phyloP scores from a whole-genome alignment of 2,888 invertebrate genomes.

The Diogma glabrata region DNA sequence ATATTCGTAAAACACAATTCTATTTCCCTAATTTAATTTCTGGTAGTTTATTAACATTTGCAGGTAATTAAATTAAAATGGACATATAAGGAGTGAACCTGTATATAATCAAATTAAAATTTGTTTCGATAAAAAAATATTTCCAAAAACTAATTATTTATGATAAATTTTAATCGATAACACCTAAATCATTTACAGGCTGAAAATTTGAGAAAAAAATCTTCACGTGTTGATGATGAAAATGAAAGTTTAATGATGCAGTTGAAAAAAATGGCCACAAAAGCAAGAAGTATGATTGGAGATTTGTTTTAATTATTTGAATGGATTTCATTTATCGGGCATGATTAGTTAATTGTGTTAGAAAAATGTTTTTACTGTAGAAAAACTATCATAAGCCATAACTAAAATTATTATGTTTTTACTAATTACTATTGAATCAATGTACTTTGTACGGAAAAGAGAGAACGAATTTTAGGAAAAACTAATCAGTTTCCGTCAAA shows the following conservation, averaged over 20 bases:
- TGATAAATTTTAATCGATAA: constrained; percentile 4
- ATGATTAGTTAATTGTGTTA: too few relatives aligned
- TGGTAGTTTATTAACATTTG: constrained; percentile 15
- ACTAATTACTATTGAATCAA: too few relatives aligned
- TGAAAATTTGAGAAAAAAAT: constrained; percentile 77
- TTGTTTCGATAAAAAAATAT: neutral
- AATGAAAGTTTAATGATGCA: constrained; percentile 92
- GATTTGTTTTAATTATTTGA: too few relatives aligned
- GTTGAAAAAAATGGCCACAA: constrained; percentile 90
- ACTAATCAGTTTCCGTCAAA: too few relatives aligned
- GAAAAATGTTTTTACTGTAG: too few relatives aligned
- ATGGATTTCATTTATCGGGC: too few relatives aligned
- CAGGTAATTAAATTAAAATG: constrained; percentile 15
- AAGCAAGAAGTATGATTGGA: constrained; percentile 59
- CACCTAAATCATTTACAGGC: constrained; percentile 53
- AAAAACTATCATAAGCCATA: too few relatives aligned
- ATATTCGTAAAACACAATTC: constrained; percentile 10
- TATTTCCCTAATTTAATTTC: constrained; percentile 20
- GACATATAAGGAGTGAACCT: too few relatives aligned
- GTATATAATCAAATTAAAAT: too few relatives aligned
- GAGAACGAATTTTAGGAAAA: too few relatives aligned
- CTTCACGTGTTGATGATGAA: constrained; percentile 89
- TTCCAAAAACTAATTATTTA: constrained; percentile 5
- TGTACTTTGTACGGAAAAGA: too few relatives aligned
- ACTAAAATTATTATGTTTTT: too few relatives aligned